Evolutionary conservation across 1,140 invertebrate species (phyloP), one percentile per base, ranked within the genome.

Genomic region (Drosophila takahashii): DNA sequence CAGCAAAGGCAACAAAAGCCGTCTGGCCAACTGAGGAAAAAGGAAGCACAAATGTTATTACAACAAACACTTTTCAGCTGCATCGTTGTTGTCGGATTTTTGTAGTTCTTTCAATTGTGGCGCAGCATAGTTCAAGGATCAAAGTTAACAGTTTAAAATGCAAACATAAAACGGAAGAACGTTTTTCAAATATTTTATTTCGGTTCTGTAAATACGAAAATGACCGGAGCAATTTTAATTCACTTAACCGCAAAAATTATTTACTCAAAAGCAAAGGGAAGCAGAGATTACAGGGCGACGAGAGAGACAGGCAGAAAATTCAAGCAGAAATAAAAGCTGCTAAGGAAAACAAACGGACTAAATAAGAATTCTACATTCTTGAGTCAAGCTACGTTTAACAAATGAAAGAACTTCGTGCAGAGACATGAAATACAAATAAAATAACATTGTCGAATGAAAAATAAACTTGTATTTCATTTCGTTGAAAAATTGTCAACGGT

Each of bases 211-310:
- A 79, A 79, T 57, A 70, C 32, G 27, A 42, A 37, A 53, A 50
- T 44, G 41, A 42, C 50, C 26, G 15, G 15, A 39, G 29, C 34
- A 57, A 53, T 77, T 81, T 65, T 32, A 76, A 77, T 81, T 86
- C 50, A 77, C 61, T 80, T 77, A 69, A 66, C 47, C 47, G 15
- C 47, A 59, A 51, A 52, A 59, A 48, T 51, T 75, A 78, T 81
- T 81, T 86, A 64, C 64, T 66, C 22, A 56, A 26, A 69, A 18
- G 56, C 9, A 32, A 44, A 16, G 16, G n/a, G 7, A 18, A n/a
- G 27, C 15, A 26, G 18, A 32, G 59, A 64, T 50, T 34, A 27
- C n/a, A 32, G 27, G 9, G 15, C 42, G 22, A 9, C 1, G 22
- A n/a, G 22, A n/a, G 16, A 36, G 29, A 34, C 37, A 15, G 39